phyloP scores from a whole-genome alignment of 2,888 invertebrate genomes.

The Dascillus cervinus region DNA sequence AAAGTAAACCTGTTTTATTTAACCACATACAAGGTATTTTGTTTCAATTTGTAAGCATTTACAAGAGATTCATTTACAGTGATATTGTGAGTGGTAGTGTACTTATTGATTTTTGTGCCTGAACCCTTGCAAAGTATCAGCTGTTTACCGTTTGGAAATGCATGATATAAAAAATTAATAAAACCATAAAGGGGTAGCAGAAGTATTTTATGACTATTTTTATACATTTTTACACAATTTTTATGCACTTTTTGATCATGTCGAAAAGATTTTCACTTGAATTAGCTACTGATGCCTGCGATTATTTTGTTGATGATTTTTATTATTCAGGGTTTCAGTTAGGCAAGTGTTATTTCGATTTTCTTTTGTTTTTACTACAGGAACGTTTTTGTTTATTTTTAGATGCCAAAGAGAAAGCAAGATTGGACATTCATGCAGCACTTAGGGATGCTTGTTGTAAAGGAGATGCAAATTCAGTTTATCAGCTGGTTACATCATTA shows the following conservation, averaged over 20 bases:
- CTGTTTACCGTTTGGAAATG: too few relatives aligned
- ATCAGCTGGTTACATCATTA: conserved; percentile 57
- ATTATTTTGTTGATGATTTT: conserved; percentile 65
- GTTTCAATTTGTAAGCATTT: conserved; percentile 6
- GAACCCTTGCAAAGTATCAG: too few relatives aligned
- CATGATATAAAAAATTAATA: too few relatives aligned
- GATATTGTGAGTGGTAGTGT: conserved; percentile 15
- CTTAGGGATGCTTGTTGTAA: conserved; percentile 68
- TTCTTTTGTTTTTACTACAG: conserved; percentile 2
- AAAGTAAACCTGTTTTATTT: conserved; percentile 3
- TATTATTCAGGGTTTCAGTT: conserved; percentile 46
- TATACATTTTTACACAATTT: background rate
- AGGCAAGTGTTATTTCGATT: conserved; percentile 37
- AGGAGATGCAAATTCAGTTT: conserved; percentile 63
- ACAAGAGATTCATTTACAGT: conserved; percentile 1
- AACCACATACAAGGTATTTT: conserved; percentile 11
- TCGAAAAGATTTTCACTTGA: conserved; percentile 39
- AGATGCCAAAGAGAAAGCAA: conserved; percentile 67
- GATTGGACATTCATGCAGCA: conserved; percentile 65
- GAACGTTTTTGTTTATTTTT: conserved; percentile 23
- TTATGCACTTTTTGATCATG: background rate
- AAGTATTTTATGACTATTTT: background rate
- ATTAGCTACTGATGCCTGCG: conserved; percentile 59
- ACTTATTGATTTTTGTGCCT: conserved; percentile 24
- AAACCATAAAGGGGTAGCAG: too few relatives aligned